phyloP scores from a whole-genome alignment of 2,888 invertebrate genomes.

The Atherix ibis region DNA sequence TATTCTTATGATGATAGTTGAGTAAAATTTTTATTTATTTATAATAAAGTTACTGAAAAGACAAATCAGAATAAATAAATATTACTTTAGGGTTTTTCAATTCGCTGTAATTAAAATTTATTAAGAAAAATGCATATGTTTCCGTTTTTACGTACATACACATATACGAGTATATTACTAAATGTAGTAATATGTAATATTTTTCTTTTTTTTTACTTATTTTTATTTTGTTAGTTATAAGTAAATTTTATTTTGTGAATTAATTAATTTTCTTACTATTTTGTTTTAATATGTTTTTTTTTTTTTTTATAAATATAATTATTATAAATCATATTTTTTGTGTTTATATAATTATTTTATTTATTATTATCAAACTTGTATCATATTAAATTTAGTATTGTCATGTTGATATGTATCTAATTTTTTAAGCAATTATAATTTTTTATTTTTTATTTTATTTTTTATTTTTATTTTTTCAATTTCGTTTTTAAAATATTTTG shows the following conservation, averaged over 20 bases:
- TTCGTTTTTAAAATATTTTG: conserved; percentile 1
- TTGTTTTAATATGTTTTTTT: not conserved
- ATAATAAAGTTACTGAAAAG: too few relatives aligned
- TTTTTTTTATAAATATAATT: not conserved
- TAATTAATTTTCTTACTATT: not conserved
- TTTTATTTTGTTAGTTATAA: too few relatives aligned
- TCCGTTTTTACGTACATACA: too few relatives aligned
- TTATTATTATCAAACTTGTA: not conserved
- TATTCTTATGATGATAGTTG: too few relatives aligned
- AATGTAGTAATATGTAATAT: too few relatives aligned
- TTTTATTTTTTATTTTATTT: conserved; percentile 1
- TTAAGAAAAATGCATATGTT: too few relatives aligned
- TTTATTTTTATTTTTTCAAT: not conserved
- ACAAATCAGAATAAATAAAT: too few relatives aligned
- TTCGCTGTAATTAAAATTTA: too few relatives aligned
- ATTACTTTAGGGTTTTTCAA: too few relatives aligned
- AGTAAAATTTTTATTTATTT: too few relatives aligned
- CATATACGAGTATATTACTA: too few relatives aligned
- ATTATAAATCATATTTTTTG: not conserved
- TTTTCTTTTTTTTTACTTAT: too few relatives aligned
- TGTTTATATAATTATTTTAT: not conserved
- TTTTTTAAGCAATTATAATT: conserved; percentile 4
- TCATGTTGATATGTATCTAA: conserved; percentile 14
- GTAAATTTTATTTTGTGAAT: not conserved
- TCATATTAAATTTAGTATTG: conserved; percentile 12